phyloP scores from a whole-genome alignment of 2,797 vertebrate species.

The Neomorphus geoffroyi region DNA sequence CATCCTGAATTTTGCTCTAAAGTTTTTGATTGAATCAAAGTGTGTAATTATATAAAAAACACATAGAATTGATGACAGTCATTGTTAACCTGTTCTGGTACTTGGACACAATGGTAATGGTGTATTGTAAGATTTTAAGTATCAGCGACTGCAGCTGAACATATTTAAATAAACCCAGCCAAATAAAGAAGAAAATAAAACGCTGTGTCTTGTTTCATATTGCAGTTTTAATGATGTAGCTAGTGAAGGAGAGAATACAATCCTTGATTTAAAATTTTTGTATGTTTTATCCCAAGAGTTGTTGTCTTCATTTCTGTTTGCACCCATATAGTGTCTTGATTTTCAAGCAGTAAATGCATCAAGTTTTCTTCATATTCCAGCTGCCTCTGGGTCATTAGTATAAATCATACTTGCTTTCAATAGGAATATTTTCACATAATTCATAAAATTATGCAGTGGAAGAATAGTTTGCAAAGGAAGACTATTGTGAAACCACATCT shows the following conservation, averaged over 20 bases:
- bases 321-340: background rate
- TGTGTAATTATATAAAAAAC: background rate
- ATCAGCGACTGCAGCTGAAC: background rate
- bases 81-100: background rate
- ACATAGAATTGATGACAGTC: background rate
- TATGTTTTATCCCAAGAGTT: background rate
- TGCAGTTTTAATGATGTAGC: constrained; percentile 18
- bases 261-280: background rate
- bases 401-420: constrained; percentile 33
- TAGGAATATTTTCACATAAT: constrained; percentile 34
- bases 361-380: constrained; percentile 15
- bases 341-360: background rate
- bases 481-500: constrained; percentile 10
- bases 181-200: background rate
- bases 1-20: background rate
- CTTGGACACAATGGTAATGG: background rate
- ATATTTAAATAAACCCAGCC: background rate
- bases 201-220: background rate
- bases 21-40: background rate
- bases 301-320: background rate
- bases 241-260: background rate
- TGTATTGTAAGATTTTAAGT: background rate
- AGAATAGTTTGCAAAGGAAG: constrained; percentile 25
- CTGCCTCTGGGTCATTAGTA: background rate
- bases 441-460: constrained; percentile 38